phyloP scores from a whole-genome alignment of 2,888 invertebrate species.

The Cosmorhoe ocellata region DNA sequence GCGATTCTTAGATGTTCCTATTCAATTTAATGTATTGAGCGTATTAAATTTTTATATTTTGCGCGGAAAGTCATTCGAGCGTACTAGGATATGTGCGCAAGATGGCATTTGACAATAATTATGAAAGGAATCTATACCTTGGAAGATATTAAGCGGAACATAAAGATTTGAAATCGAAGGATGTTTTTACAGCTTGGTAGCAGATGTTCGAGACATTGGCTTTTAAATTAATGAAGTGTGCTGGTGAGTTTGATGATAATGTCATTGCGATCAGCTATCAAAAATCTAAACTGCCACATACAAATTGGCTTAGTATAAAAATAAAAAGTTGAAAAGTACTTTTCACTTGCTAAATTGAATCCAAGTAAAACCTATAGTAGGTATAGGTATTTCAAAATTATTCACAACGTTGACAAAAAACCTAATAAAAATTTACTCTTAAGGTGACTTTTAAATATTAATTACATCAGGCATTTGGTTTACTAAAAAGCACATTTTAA shows the following conservation, averaged over 20 bases:
- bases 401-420: no score
- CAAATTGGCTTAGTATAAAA: no score
- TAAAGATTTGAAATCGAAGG: slow-evolving; percentile 57
- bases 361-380: no score
- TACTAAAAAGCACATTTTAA: no score
- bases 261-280: no score
- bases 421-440: no score
- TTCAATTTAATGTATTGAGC: slow-evolving; percentile 63
- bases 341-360: no score
- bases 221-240: slow-evolving; percentile 49
- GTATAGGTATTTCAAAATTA: no score
- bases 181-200: slow-evolving; percentile 76
- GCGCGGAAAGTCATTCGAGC: slow-evolving; percentile 64
- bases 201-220: slow-evolving; percentile 59
- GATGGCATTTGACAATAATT: slow-evolving; percentile 78
- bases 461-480: no score
- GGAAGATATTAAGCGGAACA: slow-evolving; percentile 73
- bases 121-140: slow-evolving; percentile 58
- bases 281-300: neutral
- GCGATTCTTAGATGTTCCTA: slow-evolving; percentile 46
- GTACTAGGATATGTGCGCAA: slow-evolving; percentile 47
- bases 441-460: no score
- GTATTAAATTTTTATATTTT: slow-evolving; percentile 70
- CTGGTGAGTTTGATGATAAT: slow-evolving; percentile 15
- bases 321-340: no score